A percentile compares a stretch with the other conserved stretches of the same genome.
These are phyloP conservation scores for Heterochromis multidens DNA, from an alignment of 2,113 vertebrate genomes.

Conservation along the genomic window DNA sequence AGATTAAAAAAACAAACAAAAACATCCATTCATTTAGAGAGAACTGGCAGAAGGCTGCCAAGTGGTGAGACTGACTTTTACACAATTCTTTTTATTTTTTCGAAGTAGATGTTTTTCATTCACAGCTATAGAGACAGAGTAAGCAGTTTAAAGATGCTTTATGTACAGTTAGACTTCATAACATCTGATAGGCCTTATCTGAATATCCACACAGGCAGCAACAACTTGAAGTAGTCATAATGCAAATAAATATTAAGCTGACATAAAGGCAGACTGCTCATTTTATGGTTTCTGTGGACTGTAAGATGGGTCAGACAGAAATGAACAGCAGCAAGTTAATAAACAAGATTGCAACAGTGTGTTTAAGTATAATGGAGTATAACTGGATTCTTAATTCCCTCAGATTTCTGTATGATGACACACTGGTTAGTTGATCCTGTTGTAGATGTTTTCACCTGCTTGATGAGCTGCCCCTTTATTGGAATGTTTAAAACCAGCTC, in stretches of 20 bases:
- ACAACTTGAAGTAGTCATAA: too few species aligned
- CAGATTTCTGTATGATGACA: not conserved
- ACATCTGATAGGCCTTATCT: too few species aligned
- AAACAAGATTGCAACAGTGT: not conserved
- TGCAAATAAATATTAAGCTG: not conserved
- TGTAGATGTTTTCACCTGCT: not conserved
- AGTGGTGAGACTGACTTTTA: not conserved
- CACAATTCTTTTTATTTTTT: not conserved
- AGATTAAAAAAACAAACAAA: too few species aligned
- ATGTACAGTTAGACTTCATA: too few species aligned
- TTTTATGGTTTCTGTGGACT: not conserved
- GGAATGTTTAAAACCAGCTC: not conserved
- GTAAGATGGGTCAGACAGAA: rapidly evolving
- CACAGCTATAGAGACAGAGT: too few species aligned
- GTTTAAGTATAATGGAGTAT: too few species aligned
- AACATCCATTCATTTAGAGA: too few species aligned
- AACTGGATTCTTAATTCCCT: not conserved
- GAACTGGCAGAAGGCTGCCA: not conserved
- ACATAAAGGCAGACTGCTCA: rapidly evolving
- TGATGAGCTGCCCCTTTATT: not conserved
- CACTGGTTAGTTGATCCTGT: not conserved
- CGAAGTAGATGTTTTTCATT: not conserved
- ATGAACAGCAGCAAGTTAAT: not conserved
- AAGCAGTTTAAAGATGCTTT: not conserved
- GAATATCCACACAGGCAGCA: too few species aligned